Conservation (phyloP, 2,113 vertebrate genomes). For the Dasypus novemcinctus region DNA sequence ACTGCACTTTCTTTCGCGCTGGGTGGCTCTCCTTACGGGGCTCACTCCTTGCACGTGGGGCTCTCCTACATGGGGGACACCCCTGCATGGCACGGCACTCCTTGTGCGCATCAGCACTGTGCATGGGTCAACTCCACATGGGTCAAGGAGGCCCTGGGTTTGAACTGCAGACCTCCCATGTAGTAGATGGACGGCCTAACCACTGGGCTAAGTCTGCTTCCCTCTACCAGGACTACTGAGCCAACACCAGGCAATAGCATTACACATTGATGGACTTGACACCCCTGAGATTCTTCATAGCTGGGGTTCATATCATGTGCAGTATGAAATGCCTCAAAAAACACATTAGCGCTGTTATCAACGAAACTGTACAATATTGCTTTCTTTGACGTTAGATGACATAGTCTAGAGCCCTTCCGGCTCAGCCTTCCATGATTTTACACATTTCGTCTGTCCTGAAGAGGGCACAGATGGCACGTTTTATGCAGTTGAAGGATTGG, state of each 20-base stretch:
- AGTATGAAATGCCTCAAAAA: background rate
- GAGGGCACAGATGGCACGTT: background rate
- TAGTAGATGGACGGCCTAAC: no score
- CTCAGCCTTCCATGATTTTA: background rate
- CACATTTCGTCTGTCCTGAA: background rate
- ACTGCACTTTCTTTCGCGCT: no score
- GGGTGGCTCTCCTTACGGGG: no score
- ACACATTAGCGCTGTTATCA: background rate
- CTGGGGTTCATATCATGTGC: no score
- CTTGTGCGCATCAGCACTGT: no score
- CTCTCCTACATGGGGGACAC: no score
- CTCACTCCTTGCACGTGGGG: no score
- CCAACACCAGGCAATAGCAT: background rate
- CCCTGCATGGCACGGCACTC: no score
- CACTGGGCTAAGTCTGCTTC: no score
- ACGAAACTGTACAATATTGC: background rate
- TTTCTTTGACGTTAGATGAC: background rate
- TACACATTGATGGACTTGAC: background rate
- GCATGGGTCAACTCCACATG: no score
- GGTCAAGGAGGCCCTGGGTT: no score
- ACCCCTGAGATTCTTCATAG: background rate
- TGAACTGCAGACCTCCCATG: no score
- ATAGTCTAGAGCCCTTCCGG: background rate
- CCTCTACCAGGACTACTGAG: background rate
- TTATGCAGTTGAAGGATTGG: background rate